These are phyloP conservation scores for Mus caroli DNA, from an alignment of 2,797 vertebrate species.

Conservation along the genomic window DNA sequence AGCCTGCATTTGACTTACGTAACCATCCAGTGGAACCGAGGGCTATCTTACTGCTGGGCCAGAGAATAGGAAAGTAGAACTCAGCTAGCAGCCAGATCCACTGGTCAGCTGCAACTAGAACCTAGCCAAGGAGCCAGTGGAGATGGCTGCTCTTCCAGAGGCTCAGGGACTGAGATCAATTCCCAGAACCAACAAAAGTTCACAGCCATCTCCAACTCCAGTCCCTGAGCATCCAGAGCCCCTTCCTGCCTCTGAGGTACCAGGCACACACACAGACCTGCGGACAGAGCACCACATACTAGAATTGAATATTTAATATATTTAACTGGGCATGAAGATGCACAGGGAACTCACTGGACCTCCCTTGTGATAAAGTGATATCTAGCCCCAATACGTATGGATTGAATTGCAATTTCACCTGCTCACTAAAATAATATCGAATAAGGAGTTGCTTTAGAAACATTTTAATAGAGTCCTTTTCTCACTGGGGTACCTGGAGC, in stretches of 20 bases:
- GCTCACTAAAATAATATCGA: not conserved
- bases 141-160: not conserved
- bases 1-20: too few species aligned
- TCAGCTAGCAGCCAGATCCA: not conserved
- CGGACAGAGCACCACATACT: not conserved
- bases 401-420: not conserved
- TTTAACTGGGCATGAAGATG: not conserved
- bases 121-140: not conserved
- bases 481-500: not conserved
- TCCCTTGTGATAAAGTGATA: not conserved
- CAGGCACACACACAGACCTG: too few species aligned
- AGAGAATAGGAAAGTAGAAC: not conserved
- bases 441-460: not conserved
- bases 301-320: not conserved
- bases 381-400: not conserved
- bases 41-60: not conserved
- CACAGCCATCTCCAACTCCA: too few species aligned
- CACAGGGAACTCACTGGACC: not conserved
- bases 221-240: not conserved
- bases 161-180: not conserved
- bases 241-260: too few species aligned
- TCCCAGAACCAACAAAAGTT: not conserved
- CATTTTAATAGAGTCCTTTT: slow-evolving; percentile 4
- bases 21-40: not conserved
- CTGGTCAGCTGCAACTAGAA: not conserved